Base-by-base conservation (phyloP, 2,113 vertebrate species). In the Motacilla tschutschensis region DNA sequence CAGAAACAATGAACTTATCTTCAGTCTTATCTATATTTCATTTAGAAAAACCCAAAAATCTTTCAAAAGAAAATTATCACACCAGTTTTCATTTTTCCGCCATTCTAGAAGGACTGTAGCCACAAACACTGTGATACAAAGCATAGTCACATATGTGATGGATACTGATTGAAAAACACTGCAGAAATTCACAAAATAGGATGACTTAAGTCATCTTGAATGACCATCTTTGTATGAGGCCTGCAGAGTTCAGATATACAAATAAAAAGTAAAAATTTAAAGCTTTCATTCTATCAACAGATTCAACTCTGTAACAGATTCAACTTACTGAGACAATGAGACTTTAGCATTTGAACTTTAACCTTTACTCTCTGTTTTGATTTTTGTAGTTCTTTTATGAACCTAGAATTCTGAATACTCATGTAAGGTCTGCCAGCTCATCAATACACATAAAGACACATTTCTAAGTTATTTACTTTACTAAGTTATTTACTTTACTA, bases 401-500 rank as follows among this genome's bases (percentile, higher is more conserved):
- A 41, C 7, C 21, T 9, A 36, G 8, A 38, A 55, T 57, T 57
- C 21, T 31, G 29, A 21, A 70, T 46, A n/a, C 29, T 54, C 20
- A 14, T n/a, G 4, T 38, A 75, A 73, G 29, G 31, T 31, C 40
- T 76, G 7, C 18, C 43, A 58, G 43, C 3, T 82, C 31, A 72
- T 62, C n/a, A 50, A 26, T 21, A 53, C 9, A 51, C 1, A 8
- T 15, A 20, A 24, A 81, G 13, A 55, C 33, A 86, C 5, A 66
- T 77, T 91, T 69, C 35, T 89, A 92, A 90, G 66, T 81, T 4
- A 89, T 83, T 89, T 40, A 70, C n/a, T 73, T 77, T 79, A 80
- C 35, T 89, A 92, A 90, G 66, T 81, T 4, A 89, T 83, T 89
- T 40, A 70, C 33, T 33, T 33, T 33, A 33, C 33, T 33, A 33